A percentile compares a stretch with the other conserved stretches of the same genome.
Evolutionary conservation across 2,113 vertebrate species (phyloP).

Genomic region (Chaetops frenatus): DNA sequence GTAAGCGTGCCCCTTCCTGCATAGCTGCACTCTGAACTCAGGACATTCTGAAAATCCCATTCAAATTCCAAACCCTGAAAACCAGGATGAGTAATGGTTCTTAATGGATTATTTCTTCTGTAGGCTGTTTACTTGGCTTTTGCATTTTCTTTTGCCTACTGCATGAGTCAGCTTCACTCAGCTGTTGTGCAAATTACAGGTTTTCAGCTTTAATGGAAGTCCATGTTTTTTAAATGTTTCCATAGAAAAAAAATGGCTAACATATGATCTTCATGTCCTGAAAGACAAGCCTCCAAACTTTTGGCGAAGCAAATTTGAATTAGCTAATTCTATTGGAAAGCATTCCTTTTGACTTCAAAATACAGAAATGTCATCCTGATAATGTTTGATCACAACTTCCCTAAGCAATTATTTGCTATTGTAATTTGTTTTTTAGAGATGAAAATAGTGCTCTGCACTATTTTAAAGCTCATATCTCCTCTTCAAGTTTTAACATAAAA

Average conservation of each 20-base stretch:
- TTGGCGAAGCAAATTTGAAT: background rate
- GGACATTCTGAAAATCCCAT: background rate
- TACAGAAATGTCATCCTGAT: background rate
- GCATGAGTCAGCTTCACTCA: background rate
- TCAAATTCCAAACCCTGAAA: background rate
- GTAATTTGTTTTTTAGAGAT: background rate
- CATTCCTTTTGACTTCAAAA: background rate
- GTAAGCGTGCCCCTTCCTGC: background rate
- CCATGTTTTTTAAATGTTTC: background rate
- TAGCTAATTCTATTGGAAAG: background rate
- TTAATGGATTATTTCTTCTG: background rate
- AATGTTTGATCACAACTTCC: background rate
- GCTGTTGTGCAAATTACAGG: background rate
- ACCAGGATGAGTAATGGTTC: background rate
- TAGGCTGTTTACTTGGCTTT: background rate
- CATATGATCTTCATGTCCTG: background rate
- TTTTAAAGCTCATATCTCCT: background rate
- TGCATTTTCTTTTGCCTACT: background rate
- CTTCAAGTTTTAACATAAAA: background rate
- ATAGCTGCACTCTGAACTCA: background rate
- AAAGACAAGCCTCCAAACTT: background rate
- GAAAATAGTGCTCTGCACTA: background rate
- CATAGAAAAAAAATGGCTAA: background rate
- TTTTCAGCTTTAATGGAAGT: background rate
- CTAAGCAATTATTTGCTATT: background rate